Evolutionary conservation across 2,888 invertebrate species (phyloP), one percentile per base, ranked within the genome.

Genomic region (Sturmia bella): DNA sequence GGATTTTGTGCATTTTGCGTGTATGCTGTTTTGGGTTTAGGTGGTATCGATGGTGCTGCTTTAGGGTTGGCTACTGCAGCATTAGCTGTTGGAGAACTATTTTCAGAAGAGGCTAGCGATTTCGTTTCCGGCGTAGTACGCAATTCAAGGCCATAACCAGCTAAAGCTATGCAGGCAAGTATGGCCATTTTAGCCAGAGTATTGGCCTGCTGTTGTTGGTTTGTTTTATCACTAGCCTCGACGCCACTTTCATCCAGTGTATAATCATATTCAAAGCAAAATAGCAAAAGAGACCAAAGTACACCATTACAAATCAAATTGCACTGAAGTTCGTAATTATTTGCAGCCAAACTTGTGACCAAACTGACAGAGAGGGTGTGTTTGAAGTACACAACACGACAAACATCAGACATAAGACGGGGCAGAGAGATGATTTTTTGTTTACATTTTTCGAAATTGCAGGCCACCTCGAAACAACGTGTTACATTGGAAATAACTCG

Each of bases 161-260:
- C 95, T 79, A 99, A 91, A 57, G 96, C 93, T 0, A 96, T 96
- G 87, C 98, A 94, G 0, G 98, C 98, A 64, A 93, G 91, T 5
- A 98, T 94, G 63, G 97, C 95, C 88, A 96, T 93, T 89, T 96
- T 96, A 0, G 99, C 98, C 85, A 99, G 92, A 85, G 95, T 94
- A 89, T 99, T 99, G n/a, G 96, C 94, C 21, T 96, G 94, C 91
- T 98, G 97, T 93, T 99, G 94, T 72, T 96, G 96, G 90, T 98
- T 98, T 3, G 95, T 94, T 64, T 96, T 95, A 86, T 95, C 95
- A 85, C 93, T 94, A 24, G 95, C 94, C 85, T 97, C 95, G 0
- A 99, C 96, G 0, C 99, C 99, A 64, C 98, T 97, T 92, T 99
- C 99, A 76, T 98, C 96, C 85, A 99, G 92, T 4, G 99, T 99